Evolutionary conservation across 2,888 invertebrate species (phyloP).

Genomic region (Colletes collaris): DNA sequence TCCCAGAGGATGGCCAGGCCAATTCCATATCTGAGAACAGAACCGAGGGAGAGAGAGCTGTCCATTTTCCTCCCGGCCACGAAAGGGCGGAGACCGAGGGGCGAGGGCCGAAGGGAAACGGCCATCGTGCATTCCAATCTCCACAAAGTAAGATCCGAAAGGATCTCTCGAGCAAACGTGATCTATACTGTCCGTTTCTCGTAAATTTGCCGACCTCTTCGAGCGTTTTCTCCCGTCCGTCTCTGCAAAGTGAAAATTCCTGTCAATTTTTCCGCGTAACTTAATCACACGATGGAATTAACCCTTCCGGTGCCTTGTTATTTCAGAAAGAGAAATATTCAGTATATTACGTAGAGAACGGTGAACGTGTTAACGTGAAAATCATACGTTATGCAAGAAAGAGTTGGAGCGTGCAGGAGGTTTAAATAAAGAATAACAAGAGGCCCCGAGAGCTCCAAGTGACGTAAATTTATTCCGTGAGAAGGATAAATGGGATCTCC

Average conservation of each 20-base stretch:
- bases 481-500: too few relatives aligned
- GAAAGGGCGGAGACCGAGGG: conserved; percentile 41
- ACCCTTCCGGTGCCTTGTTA: too few relatives aligned
- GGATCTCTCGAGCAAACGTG: conserved; percentile 55
- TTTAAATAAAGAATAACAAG: too few relatives aligned
- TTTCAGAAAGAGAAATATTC: too few relatives aligned
- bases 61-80: conserved; percentile 47
- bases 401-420: too few relatives aligned
- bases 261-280: background rate
- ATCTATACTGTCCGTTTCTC: conserved; percentile 43
- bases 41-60: conserved; percentile 41
- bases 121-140: conserved; percentile 66
- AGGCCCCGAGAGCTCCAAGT: too few relatives aligned
- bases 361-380: too few relatives aligned
- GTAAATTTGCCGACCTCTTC: conserved; percentile 41
- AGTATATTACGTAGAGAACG: too few relatives aligned
- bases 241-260: conserved; percentile 38
- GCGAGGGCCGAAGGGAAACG: conserved; percentile 42
- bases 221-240: conserved; percentile 16
- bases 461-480: too few relatives aligned
- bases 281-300: background rate
- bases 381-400: too few relatives aligned
- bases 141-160: conserved; percentile 64
- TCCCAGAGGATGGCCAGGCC: conserved; percentile 69
- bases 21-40: conserved; percentile 68